These are phyloP conservation scores for Eunapius fragilis DNA, from an alignment of 37 sponge, comb jelly and placozoan species.

Conservation along the genomic window DNA sequence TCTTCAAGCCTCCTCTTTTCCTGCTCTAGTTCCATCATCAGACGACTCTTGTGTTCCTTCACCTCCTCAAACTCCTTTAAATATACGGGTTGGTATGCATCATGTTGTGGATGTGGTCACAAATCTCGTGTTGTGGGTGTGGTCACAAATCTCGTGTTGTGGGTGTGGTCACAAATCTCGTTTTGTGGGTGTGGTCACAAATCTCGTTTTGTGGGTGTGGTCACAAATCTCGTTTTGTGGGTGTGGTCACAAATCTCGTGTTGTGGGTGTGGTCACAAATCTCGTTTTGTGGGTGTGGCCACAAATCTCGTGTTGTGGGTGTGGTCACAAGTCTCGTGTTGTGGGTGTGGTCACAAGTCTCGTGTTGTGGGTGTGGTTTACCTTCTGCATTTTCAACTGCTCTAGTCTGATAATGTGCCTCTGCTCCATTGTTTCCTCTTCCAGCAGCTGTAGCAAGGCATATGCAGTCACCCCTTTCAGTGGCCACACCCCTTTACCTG, in stretches of 20 bases:
- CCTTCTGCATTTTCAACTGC: slow-evolving; percentile 63
- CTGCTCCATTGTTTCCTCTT: slow-evolving; percentile 78
- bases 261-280: neutral
- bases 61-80: slow-evolving; percentile 70
- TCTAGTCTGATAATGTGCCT: slow-evolving; percentile 70
- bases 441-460: slow-evolving; percentile 30
- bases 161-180: neutral
- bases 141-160: neutral
- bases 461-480: neutral
- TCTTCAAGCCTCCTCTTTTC: slow-evolving; percentile 75
- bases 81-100: neutral
- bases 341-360: neutral
- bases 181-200: neutral
- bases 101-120: neutral
- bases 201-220: neutral
- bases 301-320: neutral
- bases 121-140: neutral
- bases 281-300: neutral
- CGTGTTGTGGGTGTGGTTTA: neutral
- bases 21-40: slow-evolving; percentile 74
- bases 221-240: neutral
- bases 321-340: neutral
- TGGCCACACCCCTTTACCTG: slow-evolving; percentile 6
- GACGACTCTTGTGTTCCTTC: slow-evolving; percentile 38
- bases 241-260: neutral